A percentile compares a stretch with the other conserved stretches of the same genome.
Conservation (phyloP, 2,797 vertebrate genomes). For the Parauchenoglanis punctatus region DNA sequence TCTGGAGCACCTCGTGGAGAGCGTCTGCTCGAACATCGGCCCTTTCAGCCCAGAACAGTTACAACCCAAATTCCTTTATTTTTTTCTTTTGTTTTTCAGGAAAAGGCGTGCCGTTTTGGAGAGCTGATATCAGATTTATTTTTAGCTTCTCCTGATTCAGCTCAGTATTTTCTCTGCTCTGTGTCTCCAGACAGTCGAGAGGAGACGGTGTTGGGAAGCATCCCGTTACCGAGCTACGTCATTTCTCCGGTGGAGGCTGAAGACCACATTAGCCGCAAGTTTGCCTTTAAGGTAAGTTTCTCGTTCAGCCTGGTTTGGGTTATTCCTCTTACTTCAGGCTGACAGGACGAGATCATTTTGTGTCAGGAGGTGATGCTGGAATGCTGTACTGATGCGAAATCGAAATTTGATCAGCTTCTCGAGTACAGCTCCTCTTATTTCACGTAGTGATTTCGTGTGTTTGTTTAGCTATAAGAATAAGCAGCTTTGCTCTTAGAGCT, state of each 20-base stretch:
- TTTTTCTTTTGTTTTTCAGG: not conserved
- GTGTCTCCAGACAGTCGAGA: constrained; percentile 90
- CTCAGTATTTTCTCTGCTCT: constrained; percentile 14
- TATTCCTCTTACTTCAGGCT: not conserved
- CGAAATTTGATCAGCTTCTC: not conserved
- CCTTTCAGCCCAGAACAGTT: not conserved
- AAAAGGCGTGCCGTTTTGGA: not conserved
- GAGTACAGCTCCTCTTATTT: not conserved
- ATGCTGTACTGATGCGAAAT: not conserved
- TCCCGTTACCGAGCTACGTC: constrained; percentile 93
- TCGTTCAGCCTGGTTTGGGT: not conserved
- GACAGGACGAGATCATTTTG: not conserved
- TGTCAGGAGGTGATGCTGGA: not conserved
- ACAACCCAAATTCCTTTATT: not conserved
- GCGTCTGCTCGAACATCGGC: constrained; percentile 1
- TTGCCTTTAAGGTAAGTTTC: constrained; percentile 92
- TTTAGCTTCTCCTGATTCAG: not conserved
- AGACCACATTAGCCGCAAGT: constrained; percentile 96
- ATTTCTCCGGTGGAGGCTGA: constrained; percentile 88
- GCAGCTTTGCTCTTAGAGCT: not conserved
- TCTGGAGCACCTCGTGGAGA: not conserved
- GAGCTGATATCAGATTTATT: not conserved
- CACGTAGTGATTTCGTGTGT: not conserved
- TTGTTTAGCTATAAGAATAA: not conserved
- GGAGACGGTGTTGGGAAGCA: constrained; percentile 92